Conservation (phyloP, 2,888 invertebrate genomes). For the Thyatira batis region DNA sequence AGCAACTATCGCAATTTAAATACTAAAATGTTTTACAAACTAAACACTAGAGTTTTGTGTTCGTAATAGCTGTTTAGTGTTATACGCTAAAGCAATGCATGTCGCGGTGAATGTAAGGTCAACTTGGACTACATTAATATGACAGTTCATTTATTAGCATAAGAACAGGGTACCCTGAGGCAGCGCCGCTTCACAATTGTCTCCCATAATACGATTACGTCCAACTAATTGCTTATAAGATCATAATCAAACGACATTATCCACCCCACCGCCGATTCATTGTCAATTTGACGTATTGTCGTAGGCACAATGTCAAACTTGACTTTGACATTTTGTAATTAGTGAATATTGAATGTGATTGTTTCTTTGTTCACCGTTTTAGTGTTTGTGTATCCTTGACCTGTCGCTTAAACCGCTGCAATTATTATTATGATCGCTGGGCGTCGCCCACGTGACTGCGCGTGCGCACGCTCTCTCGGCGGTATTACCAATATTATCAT, state of each 20-base stretch:
- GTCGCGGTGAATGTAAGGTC: slow-evolving; percentile 65
- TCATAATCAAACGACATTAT: slow-evolving; percentile 31
- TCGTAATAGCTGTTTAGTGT: slow-evolving; percentile 25
- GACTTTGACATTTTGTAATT: slow-evolving; percentile 59
- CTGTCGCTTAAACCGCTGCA: slow-evolving; percentile 45
- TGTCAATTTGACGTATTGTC: slow-evolving; percentile 40
- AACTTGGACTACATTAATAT: slow-evolving; percentile 31
- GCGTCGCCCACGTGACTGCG: slow-evolving; percentile 37
- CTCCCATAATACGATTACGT: slow-evolving; percentile 50
- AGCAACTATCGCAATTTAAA: slow-evolving; percentile 13
- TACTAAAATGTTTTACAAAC: slow-evolving; percentile 12
- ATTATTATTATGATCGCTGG: slow-evolving; percentile 25
- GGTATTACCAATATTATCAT: neutral
- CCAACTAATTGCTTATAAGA: slow-evolving; percentile 54
- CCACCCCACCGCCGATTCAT: slow-evolving; percentile 32
- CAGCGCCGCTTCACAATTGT: slow-evolving; percentile 43
- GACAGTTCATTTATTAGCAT: slow-evolving; percentile 58
- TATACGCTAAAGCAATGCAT: slow-evolving; percentile 24
- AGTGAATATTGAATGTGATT: slow-evolving; percentile 49
- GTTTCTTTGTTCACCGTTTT: slow-evolving; percentile 51
- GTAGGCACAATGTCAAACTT: slow-evolving; percentile 32
- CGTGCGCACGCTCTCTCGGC: slow-evolving; percentile 18
- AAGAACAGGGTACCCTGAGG: slow-evolving; percentile 33
- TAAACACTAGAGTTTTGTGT: slow-evolving; percentile 10
- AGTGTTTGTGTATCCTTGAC: slow-evolving; percentile 50